Conservation (phyloP, 1,140 invertebrate species). For the Agrilus planipennis region DNA sequence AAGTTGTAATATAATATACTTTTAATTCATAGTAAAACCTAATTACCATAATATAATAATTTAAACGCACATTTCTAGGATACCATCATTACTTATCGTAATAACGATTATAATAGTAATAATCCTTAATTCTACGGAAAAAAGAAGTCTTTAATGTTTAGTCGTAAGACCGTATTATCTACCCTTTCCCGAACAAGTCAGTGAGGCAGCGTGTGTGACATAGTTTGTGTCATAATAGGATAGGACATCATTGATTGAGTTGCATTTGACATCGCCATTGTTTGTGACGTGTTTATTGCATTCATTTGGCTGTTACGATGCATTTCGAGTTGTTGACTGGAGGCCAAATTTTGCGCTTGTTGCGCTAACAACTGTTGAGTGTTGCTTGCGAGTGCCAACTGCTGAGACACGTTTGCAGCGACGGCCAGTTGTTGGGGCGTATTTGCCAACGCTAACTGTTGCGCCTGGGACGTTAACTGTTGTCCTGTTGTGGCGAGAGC, state of each 20-base stretch:
- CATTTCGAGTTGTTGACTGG: conserved; percentile 29
- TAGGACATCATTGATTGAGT: conserved; percentile 55
- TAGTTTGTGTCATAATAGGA: conserved; percentile 54
- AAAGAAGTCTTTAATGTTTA: no score
- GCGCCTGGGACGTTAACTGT: conserved; percentile 22
- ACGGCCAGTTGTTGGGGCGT: conserved; percentile 22
- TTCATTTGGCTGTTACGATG: conserved; percentile 29
- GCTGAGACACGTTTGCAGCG: conserved; percentile 17
- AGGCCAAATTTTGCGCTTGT: conserved; percentile 30
- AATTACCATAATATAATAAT: no score
- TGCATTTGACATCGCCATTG: conserved; percentile 42
- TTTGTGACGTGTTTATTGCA: conserved; percentile 34
- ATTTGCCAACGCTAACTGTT: conserved; percentile 23
- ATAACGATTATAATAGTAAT: no score
- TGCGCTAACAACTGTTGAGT: conserved; percentile 26
- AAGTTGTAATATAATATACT: no score
- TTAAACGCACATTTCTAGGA: no score
- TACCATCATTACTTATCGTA: no score
- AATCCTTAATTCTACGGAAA: no score
- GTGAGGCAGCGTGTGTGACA: conserved; percentile 25
- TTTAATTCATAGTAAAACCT: no score
- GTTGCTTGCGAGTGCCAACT: conserved; percentile 20
- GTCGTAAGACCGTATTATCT: no score
- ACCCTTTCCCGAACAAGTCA: no score
- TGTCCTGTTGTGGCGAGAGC: conserved; percentile 23